Percentiles rank a stretch among this genome's conserved stretches.
Conservation (phyloP, 2,113 vertebrate genomes). For the Cygnus atratus region DNA sequence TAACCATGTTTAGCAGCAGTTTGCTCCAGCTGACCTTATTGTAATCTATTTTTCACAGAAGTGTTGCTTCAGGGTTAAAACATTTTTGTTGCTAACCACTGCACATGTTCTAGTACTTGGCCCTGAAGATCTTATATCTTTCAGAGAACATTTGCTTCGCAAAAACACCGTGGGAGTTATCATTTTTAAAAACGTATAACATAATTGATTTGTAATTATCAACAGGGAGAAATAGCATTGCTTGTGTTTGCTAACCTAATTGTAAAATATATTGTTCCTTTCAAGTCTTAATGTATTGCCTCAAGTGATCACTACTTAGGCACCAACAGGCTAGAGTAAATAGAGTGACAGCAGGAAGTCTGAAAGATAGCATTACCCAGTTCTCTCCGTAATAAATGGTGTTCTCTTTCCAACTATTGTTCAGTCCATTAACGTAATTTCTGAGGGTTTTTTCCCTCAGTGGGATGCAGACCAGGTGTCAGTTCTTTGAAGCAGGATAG, state of each 20-base stretch:
- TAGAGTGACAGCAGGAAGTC: constrained; percentile 65
- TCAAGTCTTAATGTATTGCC: constrained; percentile 68
- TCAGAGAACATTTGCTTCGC: neutral
- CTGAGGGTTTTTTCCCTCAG: neutral
- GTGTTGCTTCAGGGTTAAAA: constrained; percentile 48
- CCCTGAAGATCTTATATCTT: constrained; percentile 11
- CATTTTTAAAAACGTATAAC: constrained; percentile 52
- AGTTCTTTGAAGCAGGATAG: neutral
- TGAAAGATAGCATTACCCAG: constrained; percentile 3
- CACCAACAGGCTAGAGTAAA: constrained; percentile 54
- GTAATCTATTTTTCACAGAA: constrained; percentile 60
- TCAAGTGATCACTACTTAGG: constrained; percentile 61
- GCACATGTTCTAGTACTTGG: neutral
- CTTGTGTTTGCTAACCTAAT: constrained; percentile 73
- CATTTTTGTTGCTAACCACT: constrained; percentile 40
- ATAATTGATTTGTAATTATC: constrained; percentile 78
- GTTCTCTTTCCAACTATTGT: neutral
- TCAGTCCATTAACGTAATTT: neutral
- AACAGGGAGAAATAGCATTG: constrained; percentile 49
- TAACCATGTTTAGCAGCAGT: constrained; percentile 45
- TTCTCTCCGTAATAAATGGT: neutral
- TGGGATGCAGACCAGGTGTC: constrained; percentile 1
- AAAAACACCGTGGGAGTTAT: constrained; percentile 29
- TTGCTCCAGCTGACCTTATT: constrained; percentile 66
- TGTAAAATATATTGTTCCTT: constrained; percentile 73